Conservation (phyloP, 2,113 vertebrate genomes). For the Edolisoma coerulescens region DNA sequence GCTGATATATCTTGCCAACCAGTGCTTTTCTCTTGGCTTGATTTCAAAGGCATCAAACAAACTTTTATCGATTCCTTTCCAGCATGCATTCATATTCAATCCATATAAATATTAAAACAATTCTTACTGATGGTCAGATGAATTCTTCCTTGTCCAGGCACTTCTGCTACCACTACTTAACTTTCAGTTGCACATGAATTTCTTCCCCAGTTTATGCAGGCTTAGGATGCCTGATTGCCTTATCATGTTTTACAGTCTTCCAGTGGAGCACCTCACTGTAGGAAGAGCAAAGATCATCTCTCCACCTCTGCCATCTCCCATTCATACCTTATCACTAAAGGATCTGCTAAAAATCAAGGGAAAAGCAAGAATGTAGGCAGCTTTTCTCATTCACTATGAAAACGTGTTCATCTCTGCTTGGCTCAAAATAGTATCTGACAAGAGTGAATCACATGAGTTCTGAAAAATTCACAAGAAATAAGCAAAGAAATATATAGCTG, state of each 20-base stretch:
- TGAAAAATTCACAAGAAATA: slow-evolving; percentile 74
- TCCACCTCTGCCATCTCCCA: background rate
- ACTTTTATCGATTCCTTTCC: background rate
- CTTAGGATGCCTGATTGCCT: background rate
- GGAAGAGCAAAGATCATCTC: background rate
- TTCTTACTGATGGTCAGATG: background rate
- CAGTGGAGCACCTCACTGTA: background rate
- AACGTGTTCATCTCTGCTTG: slow-evolving; percentile 60
- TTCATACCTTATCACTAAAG: background rate
- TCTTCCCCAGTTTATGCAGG: background rate
- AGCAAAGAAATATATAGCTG: slow-evolving; percentile 74
- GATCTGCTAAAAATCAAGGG: background rate
- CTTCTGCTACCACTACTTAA: background rate
- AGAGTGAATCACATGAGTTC: slow-evolving; percentile 66
- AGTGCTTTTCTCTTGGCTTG: background rate
- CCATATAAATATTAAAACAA: background rate
- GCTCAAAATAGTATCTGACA: slow-evolving; percentile 74
- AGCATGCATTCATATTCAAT: background rate
- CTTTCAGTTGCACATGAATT: background rate
- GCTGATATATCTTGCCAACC: background rate
- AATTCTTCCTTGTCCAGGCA: background rate
- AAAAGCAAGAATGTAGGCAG: slow-evolving; percentile 26
- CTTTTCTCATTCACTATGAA: slow-evolving; percentile 37
- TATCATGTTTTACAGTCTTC: background rate
- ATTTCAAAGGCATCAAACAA: background rate